A percentile compares a stretch with the other conserved stretches of the same genome.
Evolutionary conservation across 2,113 vertebrate species (phyloP).

Genomic region (Gnathochromis pfefferi): DNA sequence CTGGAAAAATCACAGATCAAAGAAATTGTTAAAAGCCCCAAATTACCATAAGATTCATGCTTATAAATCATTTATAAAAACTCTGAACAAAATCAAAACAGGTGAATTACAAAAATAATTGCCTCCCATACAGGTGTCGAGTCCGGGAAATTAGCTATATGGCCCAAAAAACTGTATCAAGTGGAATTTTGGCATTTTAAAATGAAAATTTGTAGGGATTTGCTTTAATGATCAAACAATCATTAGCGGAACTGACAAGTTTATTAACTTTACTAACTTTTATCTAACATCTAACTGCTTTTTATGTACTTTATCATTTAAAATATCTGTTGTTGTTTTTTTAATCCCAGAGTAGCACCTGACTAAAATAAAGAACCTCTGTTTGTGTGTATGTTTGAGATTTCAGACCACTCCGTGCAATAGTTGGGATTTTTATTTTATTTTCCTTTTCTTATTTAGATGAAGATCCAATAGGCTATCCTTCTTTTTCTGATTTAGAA

Average conservation of each 20-base stretch:
- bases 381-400: accelerated
- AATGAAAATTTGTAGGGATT: not conserved
- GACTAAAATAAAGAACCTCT: not conserved
- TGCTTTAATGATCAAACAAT: not conserved
- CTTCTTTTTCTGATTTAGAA: not conserved
- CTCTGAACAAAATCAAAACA: not conserved
- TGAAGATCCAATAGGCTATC: not conserved
- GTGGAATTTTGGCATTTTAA: not conserved
- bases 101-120: not conserved
- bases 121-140: not conserved
- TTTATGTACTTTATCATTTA: accelerated
- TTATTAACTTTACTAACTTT: not conserved
- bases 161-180: not conserved
- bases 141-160: accelerated
- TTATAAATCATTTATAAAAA: accelerated
- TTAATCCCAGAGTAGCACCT: not conserved
- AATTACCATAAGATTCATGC: not conserved
- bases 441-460: not conserved
- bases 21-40: not conserved
- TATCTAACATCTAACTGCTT: not conserved
- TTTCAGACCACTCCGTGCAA: not conserved
- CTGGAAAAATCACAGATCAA: not conserved
- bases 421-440: not conserved
- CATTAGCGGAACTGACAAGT: not conserved
- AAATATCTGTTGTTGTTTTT: not conserved